Conservation (phyloP, 2,888 invertebrate genomes). For the Chirona hameri region DNA sequence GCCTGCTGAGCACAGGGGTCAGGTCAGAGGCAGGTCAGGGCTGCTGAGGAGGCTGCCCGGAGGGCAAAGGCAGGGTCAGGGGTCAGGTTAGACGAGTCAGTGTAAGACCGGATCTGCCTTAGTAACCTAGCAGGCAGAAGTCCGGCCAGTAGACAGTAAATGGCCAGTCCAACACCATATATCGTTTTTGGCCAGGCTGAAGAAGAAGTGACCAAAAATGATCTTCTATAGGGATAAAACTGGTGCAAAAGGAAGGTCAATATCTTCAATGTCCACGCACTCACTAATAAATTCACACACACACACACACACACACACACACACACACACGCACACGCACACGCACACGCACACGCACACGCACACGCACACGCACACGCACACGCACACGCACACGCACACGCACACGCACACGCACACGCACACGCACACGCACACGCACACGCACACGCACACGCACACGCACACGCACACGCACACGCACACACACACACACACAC, state of each 20-base stretch:
- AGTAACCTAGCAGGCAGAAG: too few species aligned
- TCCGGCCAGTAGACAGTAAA: too few species aligned
- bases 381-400: neutral
- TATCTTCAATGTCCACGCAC: too few species aligned
- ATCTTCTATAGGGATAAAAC: too few species aligned
- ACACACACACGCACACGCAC: neutral
- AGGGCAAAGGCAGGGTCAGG: too few species aligned
- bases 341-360: neutral
- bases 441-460: neutral
- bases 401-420: neutral
- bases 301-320: neutral
- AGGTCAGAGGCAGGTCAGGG: neutral
- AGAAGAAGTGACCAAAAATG: too few species aligned
- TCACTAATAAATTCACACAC: neutral
- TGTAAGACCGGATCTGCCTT: too few species aligned
- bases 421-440: neutral
- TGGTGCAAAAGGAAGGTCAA: too few species aligned
- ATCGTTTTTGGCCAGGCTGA: too few species aligned
- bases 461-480: neutral
- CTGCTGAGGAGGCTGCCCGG: too few species aligned
- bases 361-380: fast-evolving
- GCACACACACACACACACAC: neutral
- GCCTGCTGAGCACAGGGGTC: neutral
- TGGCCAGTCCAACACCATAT: too few species aligned
- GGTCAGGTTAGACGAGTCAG: too few species aligned